A percentile compares a stretch with the other conserved stretches of the same genome.
phyloP scores from a whole-genome alignment of 2,797 vertebrate species.

The Pyrocephalus nanus region DNA sequence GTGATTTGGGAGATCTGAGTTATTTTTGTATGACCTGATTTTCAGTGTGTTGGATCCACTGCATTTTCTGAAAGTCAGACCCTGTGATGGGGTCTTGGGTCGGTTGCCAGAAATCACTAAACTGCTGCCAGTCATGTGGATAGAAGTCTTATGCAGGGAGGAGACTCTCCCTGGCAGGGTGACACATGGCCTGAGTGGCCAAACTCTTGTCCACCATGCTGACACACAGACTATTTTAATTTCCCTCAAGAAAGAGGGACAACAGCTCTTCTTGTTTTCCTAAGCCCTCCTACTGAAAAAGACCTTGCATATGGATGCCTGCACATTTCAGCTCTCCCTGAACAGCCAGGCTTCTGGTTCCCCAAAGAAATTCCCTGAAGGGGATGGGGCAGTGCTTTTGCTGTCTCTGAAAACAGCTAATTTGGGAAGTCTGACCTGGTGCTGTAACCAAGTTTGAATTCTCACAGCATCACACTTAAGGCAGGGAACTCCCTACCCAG shows the following conservation, averaged over 20 bases:
- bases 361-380: constrained; percentile 54
- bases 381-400: constrained; percentile 40
- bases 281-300: constrained; percentile 34
- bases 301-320: constrained; percentile 13
- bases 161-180: neutral
- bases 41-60: neutral
- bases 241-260: constrained; percentile 4
- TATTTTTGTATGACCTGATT: neutral
- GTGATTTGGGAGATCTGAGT: neutral
- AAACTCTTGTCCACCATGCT: neutral
- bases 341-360: constrained; percentile 54
- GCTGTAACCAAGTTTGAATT: constrained; percentile 76
- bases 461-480: constrained; percentile 76
- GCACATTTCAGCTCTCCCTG: constrained; percentile 39
- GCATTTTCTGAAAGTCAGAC: neutral
- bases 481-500: constrained; percentile 64
- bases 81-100: neutral
- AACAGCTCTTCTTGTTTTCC: neutral
- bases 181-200: neutral
- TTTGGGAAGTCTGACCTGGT: constrained; percentile 70
- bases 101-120: neutral
- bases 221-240: constrained; percentile 9
- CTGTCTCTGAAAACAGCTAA: neutral
- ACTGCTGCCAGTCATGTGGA: rapidly evolving
- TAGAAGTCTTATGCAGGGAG: neutral